Conservation (phyloP, 2,113 vertebrate species). For the Apteryx mantelli region DNA sequence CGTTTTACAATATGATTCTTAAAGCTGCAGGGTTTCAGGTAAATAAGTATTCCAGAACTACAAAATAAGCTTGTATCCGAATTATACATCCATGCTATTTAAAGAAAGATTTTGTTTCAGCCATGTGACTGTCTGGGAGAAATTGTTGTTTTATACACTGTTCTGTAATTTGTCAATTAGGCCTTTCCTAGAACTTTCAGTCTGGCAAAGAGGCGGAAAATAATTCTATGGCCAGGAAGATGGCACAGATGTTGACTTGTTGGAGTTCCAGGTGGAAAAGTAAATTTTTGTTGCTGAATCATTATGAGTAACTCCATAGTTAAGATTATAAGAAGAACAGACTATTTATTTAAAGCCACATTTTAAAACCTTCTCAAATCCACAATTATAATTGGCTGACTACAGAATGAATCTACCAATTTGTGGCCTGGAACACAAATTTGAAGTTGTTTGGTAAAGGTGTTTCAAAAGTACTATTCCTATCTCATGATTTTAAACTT, state of each 20-base stretch:
- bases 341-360: background rate
- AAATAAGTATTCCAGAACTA: background rate
- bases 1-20: background rate
- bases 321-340: background rate
- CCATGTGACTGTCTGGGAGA: background rate
- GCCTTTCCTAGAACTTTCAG: constrained; percentile 3
- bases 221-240: background rate
- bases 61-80: background rate
- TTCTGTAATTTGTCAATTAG: background rate
- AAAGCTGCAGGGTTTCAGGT: background rate
- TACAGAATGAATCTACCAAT: background rate
- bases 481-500: background rate
- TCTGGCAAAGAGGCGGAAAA: constrained; percentile 19
- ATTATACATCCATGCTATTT: background rate
- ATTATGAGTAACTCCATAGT: background rate
- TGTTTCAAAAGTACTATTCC: background rate
- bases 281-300: background rate
- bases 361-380: background rate
- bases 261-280: background rate
- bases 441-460: background rate
- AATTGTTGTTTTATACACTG: background rate
- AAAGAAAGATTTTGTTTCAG: background rate
- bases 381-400: background rate
- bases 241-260: background rate
- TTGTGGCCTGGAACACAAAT: background rate